phyloP scores from a whole-genome alignment of 1,140 invertebrate genomes.

The Chlorops oryzae region DNA sequence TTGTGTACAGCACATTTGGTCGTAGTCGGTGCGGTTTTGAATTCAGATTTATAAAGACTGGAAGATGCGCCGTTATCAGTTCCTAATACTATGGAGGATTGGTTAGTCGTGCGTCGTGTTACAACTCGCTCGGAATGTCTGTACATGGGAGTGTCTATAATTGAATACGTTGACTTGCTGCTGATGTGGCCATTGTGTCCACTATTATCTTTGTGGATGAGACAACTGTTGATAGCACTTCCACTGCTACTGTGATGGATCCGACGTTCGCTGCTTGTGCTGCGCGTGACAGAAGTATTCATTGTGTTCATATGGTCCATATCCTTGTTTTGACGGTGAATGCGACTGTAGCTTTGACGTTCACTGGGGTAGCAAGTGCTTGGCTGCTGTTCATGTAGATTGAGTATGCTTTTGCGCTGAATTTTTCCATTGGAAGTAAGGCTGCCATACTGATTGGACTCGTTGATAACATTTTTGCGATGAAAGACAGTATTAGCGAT shows the following conservation, averaged over 20 bases:
- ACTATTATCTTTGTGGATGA: slow-evolving; percentile 59
- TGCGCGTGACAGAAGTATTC: too few species aligned
- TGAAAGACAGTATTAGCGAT: slow-evolving; percentile 70
- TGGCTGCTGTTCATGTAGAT: slow-evolving; percentile 62
- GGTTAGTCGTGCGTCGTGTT: slow-evolving; percentile 57
- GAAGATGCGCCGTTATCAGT: slow-evolving; percentile 54
- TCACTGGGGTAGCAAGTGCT: slow-evolving; percentile 47
- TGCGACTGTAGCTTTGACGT: slow-evolving; percentile 66
- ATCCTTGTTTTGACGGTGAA: slow-evolving; percentile 59
- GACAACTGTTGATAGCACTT: slow-evolving; percentile 61
- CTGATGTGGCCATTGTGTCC: slow-evolving; percentile 32
- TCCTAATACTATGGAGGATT: slow-evolving; percentile 66
- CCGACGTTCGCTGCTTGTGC: too few species aligned
- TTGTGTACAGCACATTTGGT: slow-evolving; percentile 74
- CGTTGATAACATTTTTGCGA: slow-evolving; percentile 54
- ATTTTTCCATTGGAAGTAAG: slow-evolving; percentile 70
- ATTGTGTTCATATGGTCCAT: slow-evolving; percentile 44
- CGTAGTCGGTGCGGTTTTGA: slow-evolving; percentile 57
- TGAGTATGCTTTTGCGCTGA: slow-evolving; percentile 71
- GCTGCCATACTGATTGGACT: slow-evolving; percentile 46
- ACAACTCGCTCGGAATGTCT: slow-evolving; percentile 47
- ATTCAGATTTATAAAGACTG: slow-evolving; percentile 70
- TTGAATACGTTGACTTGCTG: too few species aligned
- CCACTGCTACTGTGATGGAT: too few species aligned
- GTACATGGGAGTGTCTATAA: slow-evolving; percentile 34